phyloP scores from a whole-genome alignment of 2,888 invertebrate genomes.

The Thereva unica region DNA sequence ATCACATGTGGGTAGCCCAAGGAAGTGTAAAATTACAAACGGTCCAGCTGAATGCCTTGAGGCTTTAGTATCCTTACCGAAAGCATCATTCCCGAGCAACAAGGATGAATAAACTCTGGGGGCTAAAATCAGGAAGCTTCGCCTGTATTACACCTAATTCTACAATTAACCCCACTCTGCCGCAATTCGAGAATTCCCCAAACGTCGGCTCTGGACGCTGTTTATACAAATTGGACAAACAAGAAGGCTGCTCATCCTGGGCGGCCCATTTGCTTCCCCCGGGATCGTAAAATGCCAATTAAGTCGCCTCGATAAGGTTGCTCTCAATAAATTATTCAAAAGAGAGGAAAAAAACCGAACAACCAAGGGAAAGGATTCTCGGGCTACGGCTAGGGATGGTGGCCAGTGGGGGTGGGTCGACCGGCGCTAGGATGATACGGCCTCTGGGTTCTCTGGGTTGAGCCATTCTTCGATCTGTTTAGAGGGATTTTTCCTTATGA shows the following conservation, averaged over 20 bases:
- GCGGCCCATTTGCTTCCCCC: constrained; percentile 1
- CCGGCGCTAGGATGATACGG: background rate
- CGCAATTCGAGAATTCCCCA: background rate
- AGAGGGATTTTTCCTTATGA: too few species aligned
- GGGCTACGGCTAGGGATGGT: constrained; percentile 6
- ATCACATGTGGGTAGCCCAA: constrained; percentile 23
- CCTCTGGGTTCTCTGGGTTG: too few species aligned
- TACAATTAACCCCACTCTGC: constrained; percentile 4
- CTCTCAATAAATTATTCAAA: constrained; percentile 27
- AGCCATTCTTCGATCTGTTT: too few species aligned
- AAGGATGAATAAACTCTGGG: too few species aligned
- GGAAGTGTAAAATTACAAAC: constrained; percentile 32
- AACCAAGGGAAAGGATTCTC: constrained; percentile 5
- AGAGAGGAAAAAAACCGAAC: background rate
- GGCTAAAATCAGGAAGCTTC: constrained; percentile 1
- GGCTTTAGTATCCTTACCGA: background rate
- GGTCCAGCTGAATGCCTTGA: constrained; percentile 6
- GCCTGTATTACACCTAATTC: background rate
- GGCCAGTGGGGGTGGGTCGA: constrained; percentile 6
- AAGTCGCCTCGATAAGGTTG: constrained; percentile 25
- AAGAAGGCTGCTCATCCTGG: constrained; percentile 16
- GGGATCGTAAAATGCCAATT: constrained; percentile 18
- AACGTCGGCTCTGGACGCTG: constrained; percentile 3
- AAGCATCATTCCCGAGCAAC: background rate
- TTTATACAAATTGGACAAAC: constrained; percentile 28